Evolutionary conservation across 1,140 invertebrate species (phyloP).

Genomic region (Lordiphosa clarofinis): DNA sequence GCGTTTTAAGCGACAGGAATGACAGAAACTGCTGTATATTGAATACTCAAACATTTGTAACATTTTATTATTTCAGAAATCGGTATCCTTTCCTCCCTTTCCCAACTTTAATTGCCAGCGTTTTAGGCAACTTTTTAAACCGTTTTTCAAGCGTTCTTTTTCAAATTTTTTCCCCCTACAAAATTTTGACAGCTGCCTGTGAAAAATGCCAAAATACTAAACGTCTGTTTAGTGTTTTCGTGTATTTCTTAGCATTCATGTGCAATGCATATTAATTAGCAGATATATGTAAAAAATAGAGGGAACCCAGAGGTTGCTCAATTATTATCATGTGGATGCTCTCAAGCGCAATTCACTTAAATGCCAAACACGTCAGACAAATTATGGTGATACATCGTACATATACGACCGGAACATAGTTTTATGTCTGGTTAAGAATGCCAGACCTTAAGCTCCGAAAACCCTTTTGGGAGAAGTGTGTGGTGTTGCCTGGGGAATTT

Average conservation of each 20-base stretch:
- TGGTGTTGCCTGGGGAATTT: slow-evolving; percentile 42
- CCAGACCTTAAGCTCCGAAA: slow-evolving; percentile 28
- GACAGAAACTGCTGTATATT: too few species aligned
- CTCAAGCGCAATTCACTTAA: slow-evolving; percentile 45
- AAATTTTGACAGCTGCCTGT: slow-evolving; percentile 25
- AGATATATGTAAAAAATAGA: slow-evolving; percentile 30
- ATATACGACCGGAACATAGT: slow-evolving; percentile 33
- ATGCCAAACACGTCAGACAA: slow-evolving; percentile 37
- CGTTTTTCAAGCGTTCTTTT: slow-evolving; percentile 12
- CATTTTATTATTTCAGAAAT: too few species aligned
- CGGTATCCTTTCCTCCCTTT: too few species aligned
- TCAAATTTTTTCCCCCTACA: neutral
- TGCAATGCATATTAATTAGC: slow-evolving; percentile 66
- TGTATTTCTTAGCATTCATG: slow-evolving; percentile 24
- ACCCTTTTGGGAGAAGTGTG: slow-evolving; percentile 29
- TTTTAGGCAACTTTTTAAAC: neutral
- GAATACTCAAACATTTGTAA: too few species aligned
- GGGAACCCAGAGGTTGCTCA: slow-evolving; percentile 16
- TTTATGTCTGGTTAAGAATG: slow-evolving; percentile 44
- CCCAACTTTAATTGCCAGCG: neutral
- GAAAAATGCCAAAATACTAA: slow-evolving; percentile 29
- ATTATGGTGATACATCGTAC: slow-evolving; percentile 27
- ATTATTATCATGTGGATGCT: slow-evolving; percentile 59
- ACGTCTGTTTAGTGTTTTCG: slow-evolving; percentile 21
- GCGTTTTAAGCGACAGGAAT: too few species aligned